Evolutionary conservation across 2,113 vertebrate species (phyloP).

Genomic region (Entelurus aequoreus): DNA sequence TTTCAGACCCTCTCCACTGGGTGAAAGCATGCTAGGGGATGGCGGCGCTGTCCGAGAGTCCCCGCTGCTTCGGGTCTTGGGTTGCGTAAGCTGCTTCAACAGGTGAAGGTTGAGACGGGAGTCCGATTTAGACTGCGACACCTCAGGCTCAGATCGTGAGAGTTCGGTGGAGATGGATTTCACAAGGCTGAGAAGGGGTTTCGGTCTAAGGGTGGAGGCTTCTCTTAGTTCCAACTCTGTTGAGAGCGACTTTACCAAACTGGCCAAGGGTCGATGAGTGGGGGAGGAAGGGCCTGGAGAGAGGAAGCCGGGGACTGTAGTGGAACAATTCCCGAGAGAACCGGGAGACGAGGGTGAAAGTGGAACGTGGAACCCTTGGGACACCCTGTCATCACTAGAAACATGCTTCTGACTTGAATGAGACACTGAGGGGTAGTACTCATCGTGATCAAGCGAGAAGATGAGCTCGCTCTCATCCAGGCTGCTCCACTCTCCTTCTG

Average conservation of each 20-base stretch:
- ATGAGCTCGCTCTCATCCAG: constrained; percentile 65
- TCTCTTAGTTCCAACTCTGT: constrained; percentile 74
- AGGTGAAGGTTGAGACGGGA: constrained; percentile 79
- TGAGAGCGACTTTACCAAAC: constrained; percentile 78
- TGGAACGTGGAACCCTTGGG: constrained; percentile 54
- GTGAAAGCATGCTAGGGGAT: constrained; percentile 72
- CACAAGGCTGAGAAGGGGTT: constrained; percentile 74
- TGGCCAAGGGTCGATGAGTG: constrained; percentile 61
- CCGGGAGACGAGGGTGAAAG: constrained; percentile 61
- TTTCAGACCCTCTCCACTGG: constrained; percentile 61
- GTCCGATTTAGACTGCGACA: constrained; percentile 78
- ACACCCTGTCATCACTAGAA: constrained; percentile 35
- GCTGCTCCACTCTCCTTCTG: constrained; percentile 65
- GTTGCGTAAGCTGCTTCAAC: constrained; percentile 77
- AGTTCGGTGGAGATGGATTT: constrained; percentile 82
- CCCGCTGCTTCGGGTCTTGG: constrained; percentile 62
- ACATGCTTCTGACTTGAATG: constrained; percentile 49
- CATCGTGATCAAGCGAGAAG: constrained; percentile 62
- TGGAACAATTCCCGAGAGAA: constrained; percentile 64
- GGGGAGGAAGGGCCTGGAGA: constrained; percentile 50
- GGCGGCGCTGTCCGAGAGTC: constrained; percentile 80
- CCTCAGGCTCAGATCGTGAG: constrained; percentile 72
- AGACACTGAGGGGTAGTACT: constrained; percentile 47
- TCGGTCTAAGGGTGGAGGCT: constrained; percentile 66
- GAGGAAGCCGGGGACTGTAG: constrained; percentile 49